Percentiles rank a stretch among this genome's conserved stretches.
phyloP scores from a whole-genome alignment of 1,140 invertebrate genomes.

The Bombus fervidus region DNA sequence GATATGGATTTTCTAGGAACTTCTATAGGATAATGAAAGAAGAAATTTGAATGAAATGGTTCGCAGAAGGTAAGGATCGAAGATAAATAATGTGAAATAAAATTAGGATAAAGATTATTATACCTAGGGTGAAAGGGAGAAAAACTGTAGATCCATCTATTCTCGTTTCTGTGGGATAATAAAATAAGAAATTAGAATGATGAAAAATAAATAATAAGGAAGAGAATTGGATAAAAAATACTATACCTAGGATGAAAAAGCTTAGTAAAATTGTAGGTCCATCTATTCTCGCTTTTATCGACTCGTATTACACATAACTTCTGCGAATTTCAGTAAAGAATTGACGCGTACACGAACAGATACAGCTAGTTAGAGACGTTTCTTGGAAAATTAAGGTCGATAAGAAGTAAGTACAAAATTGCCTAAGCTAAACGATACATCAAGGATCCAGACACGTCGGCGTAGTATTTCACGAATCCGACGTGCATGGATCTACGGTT shows the following conservation, averaged over 20 bases:
- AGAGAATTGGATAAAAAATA: neutral
- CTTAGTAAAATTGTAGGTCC: constrained; percentile 63
- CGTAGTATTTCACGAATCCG: neutral
- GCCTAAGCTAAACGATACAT: constrained; percentile 69
- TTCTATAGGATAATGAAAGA: neutral
- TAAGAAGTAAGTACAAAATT: constrained; percentile 78
- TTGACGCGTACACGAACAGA: constrained; percentile 46
- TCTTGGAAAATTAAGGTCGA: constrained; percentile 48
- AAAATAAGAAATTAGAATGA: neutral
- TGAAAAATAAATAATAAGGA: no score
- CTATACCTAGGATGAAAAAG: neutral
- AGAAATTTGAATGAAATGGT: neutral
- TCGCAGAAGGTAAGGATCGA: no score
- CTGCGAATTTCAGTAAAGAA: constrained; percentile 29
- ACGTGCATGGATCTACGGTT: constrained; percentile 7
- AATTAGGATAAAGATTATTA: neutral
- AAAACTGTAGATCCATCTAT: constrained; percentile 68
- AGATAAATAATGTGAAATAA: neutral
- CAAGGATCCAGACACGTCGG: constrained; percentile 35
- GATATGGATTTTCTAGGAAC: neutral
- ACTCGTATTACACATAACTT: constrained; percentile 52
- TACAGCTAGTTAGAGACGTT: constrained; percentile 53
- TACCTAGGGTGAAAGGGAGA: neutral
- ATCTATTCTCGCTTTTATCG: constrained; percentile 69
- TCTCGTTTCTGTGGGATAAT: constrained; percentile 52